Evolutionary conservation across 2,797 vertebrate species (phyloP), one percentile per base, ranked within the genome.

Genomic region (Melanotaenia parkinsoni): DNA sequence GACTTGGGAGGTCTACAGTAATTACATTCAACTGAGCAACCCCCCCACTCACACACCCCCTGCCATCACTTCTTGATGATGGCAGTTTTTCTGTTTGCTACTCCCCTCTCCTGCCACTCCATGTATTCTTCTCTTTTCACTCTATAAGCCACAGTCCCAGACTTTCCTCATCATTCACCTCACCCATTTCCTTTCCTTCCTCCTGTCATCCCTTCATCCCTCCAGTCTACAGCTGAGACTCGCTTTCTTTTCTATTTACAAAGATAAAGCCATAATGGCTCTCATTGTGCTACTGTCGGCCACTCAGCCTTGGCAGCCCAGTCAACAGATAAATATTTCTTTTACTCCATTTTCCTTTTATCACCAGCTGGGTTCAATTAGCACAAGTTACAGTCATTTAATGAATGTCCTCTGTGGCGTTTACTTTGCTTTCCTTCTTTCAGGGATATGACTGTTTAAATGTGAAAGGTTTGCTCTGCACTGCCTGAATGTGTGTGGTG

Each of bases 261-360:
- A 83, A 90, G 93, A 94, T 94, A 93, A 89, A 93, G 91, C 89
- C 86, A 81, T 93, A 95, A 93, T 91, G 90, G 90, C 83, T 75
- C 71, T 87, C 87, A 95, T 94, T 94, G 92, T 94, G 87, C 81
- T 59, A 56, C 78, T 85, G 93, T 86, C 18, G 30, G 80, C 86
- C 85, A 82, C 85, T 93, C 89, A 91, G 82, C 90, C 86, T 32
- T 77, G 84, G 75, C 84, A 67, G 72, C 76, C 80, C 76, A 51
- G 77, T 86, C 86, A 82, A 88, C 86, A 88, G 87, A 91, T 85
- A 89, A 89, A 89, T 89, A 91, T 89, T 88, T 84, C 60, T 87
- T 89, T 89, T 91, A 30, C 66, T 83, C 68, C 12, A 57, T 89
- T 83, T 90, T 81, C 54, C 24, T 78, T 92, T 93, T 88, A 91